These are phyloP conservation scores for Pandemis corylana DNA, from an alignment of 2,888 invertebrate species.

Conservation along the genomic window DNA sequence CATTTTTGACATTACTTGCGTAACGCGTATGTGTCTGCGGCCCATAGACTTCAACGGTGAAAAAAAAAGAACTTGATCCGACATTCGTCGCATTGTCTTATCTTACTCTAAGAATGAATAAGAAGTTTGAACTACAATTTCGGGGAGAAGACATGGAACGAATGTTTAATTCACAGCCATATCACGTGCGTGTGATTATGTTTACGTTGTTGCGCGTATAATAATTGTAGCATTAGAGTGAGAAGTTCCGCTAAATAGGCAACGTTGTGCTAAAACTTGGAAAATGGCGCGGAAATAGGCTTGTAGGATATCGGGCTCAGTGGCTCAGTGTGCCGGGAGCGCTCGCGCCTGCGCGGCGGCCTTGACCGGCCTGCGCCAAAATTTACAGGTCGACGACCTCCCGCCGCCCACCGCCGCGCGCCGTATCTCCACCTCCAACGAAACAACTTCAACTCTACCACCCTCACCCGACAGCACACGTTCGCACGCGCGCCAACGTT, in stretches of 20 bases:
- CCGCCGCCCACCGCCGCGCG: constrained; percentile 78
- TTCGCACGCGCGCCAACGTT: constrained; percentile 47
- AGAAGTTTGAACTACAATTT: not conserved
- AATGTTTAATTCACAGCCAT: not conserved
- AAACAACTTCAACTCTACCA: constrained; percentile 57
- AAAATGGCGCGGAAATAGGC: constrained; percentile 29
- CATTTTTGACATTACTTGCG: not conserved
- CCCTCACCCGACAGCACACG: constrained; percentile 48
- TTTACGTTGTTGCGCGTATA: not conserved
- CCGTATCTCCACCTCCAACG: constrained; percentile 57
- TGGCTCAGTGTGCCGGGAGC: constrained; percentile 46
- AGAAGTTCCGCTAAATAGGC: not conserved
- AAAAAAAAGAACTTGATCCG: not conserved
- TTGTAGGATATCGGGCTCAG: constrained; percentile 36
- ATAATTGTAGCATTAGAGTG: not conserved
- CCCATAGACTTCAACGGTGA: not conserved
- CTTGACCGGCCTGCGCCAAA: constrained; percentile 85
- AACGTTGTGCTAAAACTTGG: not conserved
- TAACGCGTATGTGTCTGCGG: not conserved
- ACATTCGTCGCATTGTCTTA: not conserved
- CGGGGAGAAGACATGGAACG: not conserved
- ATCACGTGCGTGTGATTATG: not conserved
- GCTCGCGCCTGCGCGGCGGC: constrained; percentile 70
- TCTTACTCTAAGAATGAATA: no score
- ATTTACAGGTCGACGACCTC: constrained; percentile 82